Conservation (phyloP, 2,797 vertebrate genomes). For the Antennarius maculatus region DNA sequence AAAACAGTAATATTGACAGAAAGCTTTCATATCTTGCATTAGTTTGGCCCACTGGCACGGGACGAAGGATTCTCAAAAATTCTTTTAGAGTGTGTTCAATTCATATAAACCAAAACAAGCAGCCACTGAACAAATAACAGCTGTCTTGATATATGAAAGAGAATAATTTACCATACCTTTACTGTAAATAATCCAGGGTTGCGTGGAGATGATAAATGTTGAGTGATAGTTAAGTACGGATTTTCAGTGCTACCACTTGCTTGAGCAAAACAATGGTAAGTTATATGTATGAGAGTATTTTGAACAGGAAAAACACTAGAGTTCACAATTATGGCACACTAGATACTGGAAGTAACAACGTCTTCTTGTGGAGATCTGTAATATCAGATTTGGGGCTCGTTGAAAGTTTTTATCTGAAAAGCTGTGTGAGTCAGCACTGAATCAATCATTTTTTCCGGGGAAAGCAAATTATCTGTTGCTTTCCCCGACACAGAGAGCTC, state of each 20-base stretch:
- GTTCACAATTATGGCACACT: constrained; percentile 9
- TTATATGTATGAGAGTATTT: constrained; percentile 11
- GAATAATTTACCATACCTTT: constrained; percentile 77
- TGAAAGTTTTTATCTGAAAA: constrained; percentile 14
- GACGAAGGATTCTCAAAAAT: constrained; percentile 72
- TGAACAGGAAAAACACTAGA: constrained; percentile 11
- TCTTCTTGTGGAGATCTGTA: constrained; percentile 5
- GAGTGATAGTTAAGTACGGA: no score
- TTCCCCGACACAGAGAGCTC: not conserved
- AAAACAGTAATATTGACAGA: constrained; percentile 58
- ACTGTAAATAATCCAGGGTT: constrained; percentile 61
- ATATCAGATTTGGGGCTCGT: constrained; percentile 3
- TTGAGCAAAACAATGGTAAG: constrained; percentile 21
- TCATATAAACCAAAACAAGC: constrained; percentile 77
- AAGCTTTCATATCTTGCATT: constrained; percentile 73
- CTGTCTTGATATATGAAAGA: constrained; percentile 67
- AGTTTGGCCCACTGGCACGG: constrained; percentile 73
- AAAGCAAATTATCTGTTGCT: constrained; percentile 16
- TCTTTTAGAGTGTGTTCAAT: constrained; percentile 69
- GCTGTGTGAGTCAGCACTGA: constrained; percentile 29
- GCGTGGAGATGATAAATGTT: constrained; percentile 38
- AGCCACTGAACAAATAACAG: constrained; percentile 73
- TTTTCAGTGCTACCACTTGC: constrained; percentile 3
- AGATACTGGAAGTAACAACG: constrained; percentile 5
- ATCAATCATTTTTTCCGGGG: constrained; percentile 22